phyloP scores from a whole-genome alignment of 1,140 invertebrate species.

The Meloidogyne floridensis region DNA sequence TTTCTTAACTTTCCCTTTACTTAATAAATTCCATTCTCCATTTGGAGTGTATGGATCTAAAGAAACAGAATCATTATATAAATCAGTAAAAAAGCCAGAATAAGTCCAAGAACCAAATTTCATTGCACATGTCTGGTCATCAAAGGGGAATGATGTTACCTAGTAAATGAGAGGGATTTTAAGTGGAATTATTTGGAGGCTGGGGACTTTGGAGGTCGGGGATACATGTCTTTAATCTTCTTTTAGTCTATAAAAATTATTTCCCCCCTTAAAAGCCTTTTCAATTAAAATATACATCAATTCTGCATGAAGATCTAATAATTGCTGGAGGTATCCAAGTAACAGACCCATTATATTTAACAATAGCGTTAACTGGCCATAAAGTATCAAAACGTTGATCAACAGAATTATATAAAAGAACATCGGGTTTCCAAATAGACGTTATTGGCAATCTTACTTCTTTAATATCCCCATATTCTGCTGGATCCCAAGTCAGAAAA shows the following conservation, averaged over 20 bases:
- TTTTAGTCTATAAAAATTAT: too few relatives aligned
- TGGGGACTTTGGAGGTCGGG: too few relatives aligned
- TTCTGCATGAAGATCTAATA: constrained; percentile 98
- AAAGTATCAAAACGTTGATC: constrained; percentile 65
- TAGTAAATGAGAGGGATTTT: neutral
- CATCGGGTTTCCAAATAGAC: constrained; percentile 97
- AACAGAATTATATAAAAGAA: constrained; percentile 72
- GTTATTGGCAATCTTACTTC: constrained; percentile 91
- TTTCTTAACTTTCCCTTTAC: constrained; percentile 30
- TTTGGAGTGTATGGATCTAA: constrained; percentile 66
- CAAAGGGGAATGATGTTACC: constrained; percentile 54
- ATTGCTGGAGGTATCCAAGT: constrained; percentile 95
- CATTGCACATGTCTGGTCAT: constrained; percentile 56
- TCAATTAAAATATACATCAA: constrained; percentile 84
- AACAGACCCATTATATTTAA: constrained; percentile 79
- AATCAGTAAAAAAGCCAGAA: constrained; percentile 64
- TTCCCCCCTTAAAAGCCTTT: neutral
- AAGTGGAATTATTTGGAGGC: too few relatives aligned
- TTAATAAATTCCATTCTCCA: constrained; percentile 65
- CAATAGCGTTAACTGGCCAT: constrained; percentile 63
- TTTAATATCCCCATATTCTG: constrained; percentile 90
- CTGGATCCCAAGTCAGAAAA: constrained; percentile 93
- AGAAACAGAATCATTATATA: constrained; percentile 55
- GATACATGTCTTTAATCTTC: too few relatives aligned
- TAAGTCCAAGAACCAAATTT: constrained; percentile 66